Base-by-base conservation (phyloP, 2,888 invertebrate genomes). In the Noctuana brunneofusca region DNA sequence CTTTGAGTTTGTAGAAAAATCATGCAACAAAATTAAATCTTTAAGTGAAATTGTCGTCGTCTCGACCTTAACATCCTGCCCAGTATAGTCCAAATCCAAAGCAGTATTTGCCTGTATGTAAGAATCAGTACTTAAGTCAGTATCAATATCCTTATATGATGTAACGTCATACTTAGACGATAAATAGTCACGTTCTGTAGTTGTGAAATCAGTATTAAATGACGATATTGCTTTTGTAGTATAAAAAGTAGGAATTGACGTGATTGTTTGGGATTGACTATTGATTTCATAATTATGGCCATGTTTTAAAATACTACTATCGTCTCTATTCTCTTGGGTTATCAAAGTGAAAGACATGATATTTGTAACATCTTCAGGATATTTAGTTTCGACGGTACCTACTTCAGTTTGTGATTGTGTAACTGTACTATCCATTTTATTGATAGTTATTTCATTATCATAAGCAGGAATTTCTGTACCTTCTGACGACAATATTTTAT, bases 381-480 rank as follows among this genome's bases (percentile, higher is more conserved):
- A 18, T 30, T 52, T 52, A 18, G 6, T 32, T 4, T 18, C 11
- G 16, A 32, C 11, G 11, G 52, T 32, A 30, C 18, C 18, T 32
- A 50, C 38, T 41, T 55, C 64, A 38, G 56, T 55, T 41, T 57
- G 22, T 35, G 20, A 12, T 32, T 18, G 20, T 8, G 48, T 38
- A 9, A 48, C 20, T 58, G 48, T 41, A 35, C 20, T 0, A 24
- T 52, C 22, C 41, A 14, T 50, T 30, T 9, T 32, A 20, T n/a
- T 52, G 16, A 6, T 4, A 8, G 18, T 20, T 11, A 32, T 16
- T 32, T 27, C 11, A 50, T 24, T 22, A 48, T 48, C 22, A 48
- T 48, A 20, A 30, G 50, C 14, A 41, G 14, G n/a, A 24, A 16
- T 18, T 14, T 24, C 38, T 56, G 43, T 12, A 43, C 5, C 16